Percentiles rank a stretch among this genome's conserved stretches.
Conservation (phyloP, 2,113 vertebrate species). For the Sinocyclocheilus maitianheensis region DNA sequence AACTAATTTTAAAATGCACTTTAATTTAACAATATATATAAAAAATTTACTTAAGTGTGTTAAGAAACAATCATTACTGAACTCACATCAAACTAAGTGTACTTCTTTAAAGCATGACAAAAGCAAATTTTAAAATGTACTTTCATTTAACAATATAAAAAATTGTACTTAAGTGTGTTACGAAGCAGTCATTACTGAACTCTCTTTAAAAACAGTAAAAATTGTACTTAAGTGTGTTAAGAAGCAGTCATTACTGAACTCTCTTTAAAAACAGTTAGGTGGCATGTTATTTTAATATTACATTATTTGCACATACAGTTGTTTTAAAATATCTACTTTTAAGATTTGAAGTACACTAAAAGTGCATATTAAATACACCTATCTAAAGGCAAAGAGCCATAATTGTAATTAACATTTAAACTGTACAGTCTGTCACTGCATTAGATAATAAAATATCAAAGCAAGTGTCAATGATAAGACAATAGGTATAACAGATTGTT, state of each 20-base stretch:
- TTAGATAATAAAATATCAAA: background rate
- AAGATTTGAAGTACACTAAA: background rate
- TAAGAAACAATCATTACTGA: background rate
- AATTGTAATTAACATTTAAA: background rate
- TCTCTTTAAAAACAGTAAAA: background rate
- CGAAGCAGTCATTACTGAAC: background rate
- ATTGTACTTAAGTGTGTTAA: background rate
- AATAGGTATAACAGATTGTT: background rate
- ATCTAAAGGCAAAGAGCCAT: background rate
- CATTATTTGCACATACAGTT: background rate
- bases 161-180: background rate
- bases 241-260: background rate
- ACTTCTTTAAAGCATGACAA: background rate
- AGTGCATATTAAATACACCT: background rate
- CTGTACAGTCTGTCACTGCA: background rate
- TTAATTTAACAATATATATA: background rate
- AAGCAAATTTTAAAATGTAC: background rate
- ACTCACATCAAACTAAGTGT: background rate
- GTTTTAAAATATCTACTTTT: background rate
- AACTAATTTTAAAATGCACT: background rate
- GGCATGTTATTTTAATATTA: background rate
- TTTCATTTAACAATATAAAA: background rate
- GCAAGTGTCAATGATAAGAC: background rate
- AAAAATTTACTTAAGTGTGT: background rate
- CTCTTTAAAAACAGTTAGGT: background rate